Evolutionary conservation across 2,888 invertebrate species (phyloP).

Genomic region (Amiota mariae): DNA sequence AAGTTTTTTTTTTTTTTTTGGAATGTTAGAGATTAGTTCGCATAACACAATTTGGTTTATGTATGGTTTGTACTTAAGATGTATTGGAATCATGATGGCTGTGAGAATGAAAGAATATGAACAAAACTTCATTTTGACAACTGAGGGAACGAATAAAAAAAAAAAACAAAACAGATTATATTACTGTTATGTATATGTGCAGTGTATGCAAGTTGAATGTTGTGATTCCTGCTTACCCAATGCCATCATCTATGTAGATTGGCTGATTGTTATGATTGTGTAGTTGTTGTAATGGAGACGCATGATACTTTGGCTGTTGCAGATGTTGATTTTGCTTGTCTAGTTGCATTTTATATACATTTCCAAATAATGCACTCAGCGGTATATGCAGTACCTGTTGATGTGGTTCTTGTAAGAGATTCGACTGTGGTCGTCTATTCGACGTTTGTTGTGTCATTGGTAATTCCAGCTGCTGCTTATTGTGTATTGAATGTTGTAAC

Average conservation of each 20-base stretch:
- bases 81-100: no score
- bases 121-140: no score
- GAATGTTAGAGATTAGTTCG: no score
- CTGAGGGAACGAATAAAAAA: no score
- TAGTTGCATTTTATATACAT: constrained; percentile 55
- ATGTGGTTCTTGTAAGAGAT: constrained; percentile 42
- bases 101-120: no score
- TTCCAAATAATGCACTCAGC: constrained; percentile 58
- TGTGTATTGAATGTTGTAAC: background rate
- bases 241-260: constrained; percentile 14
- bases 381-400: constrained; percentile 67
- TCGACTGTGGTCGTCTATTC: background rate
- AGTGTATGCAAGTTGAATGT: no score
- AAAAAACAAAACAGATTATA: no score
- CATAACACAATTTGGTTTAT: no score
- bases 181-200: no score
- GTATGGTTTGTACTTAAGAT: no score
- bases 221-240: constrained; percentile 18
- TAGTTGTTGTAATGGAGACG: constrained; percentile 20
- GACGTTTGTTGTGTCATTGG: background rate
- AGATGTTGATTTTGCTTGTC: background rate
- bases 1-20: no score
- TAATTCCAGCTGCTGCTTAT: background rate
- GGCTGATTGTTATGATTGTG: background rate
- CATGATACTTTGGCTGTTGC: constrained; percentile 13